These are phyloP conservation scores for Trinorchestia longiramus DNA, from an alignment of 1,140 invertebrate species.

Conservation along the genomic window DNA sequence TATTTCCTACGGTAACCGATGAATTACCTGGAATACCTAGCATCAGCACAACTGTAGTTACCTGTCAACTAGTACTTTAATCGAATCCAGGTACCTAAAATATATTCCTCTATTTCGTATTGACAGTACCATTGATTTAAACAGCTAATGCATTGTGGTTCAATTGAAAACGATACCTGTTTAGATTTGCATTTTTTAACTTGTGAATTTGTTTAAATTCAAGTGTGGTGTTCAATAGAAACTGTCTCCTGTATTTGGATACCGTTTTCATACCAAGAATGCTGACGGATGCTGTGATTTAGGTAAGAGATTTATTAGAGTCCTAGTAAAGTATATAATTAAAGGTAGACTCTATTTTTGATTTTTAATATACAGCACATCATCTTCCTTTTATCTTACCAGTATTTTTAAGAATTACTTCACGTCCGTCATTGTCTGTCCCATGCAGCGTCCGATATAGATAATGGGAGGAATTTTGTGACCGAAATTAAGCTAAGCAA, in stretches of 20 bases:
- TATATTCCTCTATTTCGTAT: background rate
- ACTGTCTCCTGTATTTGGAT: background rate
- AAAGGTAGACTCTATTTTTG: background rate
- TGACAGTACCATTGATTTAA: background rate
- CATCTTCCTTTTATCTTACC: too few species aligned
- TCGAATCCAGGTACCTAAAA: background rate
- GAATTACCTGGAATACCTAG: background rate
- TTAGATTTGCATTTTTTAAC: background rate
- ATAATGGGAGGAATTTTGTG: too few species aligned
- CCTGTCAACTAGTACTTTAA: background rate
- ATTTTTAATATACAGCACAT: too few species aligned
- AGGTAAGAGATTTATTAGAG: background rate
- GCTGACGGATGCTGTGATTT: background rate
- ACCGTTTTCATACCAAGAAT: background rate
- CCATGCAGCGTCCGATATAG: too few species aligned
- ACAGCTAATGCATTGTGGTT: background rate
- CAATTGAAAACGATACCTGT: background rate
- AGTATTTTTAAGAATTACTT: too few species aligned
- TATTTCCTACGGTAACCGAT: background rate
- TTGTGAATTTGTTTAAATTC: background rate
- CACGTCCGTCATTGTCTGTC: background rate
- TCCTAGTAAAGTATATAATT: background rate
- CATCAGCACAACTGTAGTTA: background rate
- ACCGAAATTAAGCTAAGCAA: too few species aligned
- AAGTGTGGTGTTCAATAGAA: background rate